Percentiles rank a stretch among this genome's conserved stretches.
phyloP scores from a whole-genome alignment of 2,888 invertebrate genomes.

The Sinohyriopsis cumingii region DNA sequence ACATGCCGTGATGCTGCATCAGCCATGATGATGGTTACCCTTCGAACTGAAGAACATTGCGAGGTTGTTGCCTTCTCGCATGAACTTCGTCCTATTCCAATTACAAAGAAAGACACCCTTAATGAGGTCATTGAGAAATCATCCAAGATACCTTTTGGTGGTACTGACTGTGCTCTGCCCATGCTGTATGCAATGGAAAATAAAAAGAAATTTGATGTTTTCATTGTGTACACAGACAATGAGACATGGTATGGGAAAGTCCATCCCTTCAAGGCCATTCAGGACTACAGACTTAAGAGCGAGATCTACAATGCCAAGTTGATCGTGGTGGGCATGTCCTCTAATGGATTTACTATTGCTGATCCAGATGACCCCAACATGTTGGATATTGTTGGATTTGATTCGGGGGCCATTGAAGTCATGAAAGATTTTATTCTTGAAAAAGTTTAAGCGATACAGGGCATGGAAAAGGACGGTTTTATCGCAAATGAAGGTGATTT shows the following conservation, averaged over 20 bases:
- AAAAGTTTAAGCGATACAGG: slow-evolving; percentile 8
- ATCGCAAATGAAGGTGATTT: too few species aligned
- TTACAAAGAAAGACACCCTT: slow-evolving; percentile 38
- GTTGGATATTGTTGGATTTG: slow-evolving; percentile 72
- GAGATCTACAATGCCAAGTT: slow-evolving; percentile 59
- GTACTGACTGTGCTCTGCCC: slow-evolving; percentile 59
- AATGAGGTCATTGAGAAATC: slow-evolving; percentile 36
- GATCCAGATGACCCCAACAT: slow-evolving; percentile 71
- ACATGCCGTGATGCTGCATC: slow-evolving; percentile 76
- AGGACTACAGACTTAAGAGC: slow-evolving; percentile 76
- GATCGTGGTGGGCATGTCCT: slow-evolving; percentile 65
- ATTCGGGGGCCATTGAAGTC: slow-evolving; percentile 68
- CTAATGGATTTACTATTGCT: slow-evolving; percentile 70
- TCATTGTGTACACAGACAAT: slow-evolving; percentile 81
- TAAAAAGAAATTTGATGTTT: slow-evolving; percentile 80
- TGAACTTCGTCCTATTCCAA: slow-evolving; percentile 32
- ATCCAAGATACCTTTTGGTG: slow-evolving; percentile 37
- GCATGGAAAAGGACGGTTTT: too few species aligned
- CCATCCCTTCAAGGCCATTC: slow-evolving; percentile 75
- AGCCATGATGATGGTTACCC: slow-evolving; percentile 68
- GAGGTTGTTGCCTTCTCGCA: slow-evolving; percentile 56
- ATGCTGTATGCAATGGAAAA: slow-evolving; percentile 78
- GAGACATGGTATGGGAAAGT: slow-evolving; percentile 65
- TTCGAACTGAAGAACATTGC: slow-evolving; percentile 58
- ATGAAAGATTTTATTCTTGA: slow-evolving; percentile 61